A percentile compares a stretch with the other conserved stretches of the same genome.
phyloP scores from a whole-genome alignment of 2,797 vertebrate species.

The Aplochiton taeniatus region DNA sequence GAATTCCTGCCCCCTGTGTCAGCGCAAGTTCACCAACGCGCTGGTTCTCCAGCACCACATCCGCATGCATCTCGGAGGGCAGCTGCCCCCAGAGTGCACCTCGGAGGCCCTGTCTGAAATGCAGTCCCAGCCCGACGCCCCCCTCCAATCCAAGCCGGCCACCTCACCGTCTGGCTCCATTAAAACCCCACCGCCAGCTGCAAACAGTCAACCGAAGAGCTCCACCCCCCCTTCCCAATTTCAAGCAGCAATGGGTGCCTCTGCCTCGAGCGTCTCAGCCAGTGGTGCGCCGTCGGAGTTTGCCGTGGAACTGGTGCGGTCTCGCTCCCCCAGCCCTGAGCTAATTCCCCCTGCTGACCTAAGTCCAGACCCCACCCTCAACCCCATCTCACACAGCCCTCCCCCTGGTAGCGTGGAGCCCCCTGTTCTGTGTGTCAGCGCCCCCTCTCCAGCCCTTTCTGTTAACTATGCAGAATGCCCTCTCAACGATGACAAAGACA shows the following conservation, averaged over 20 bases:
- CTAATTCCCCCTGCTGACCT: conserved; percentile 71
- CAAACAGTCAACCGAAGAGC: conserved; percentile 32
- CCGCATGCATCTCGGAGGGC: conserved; percentile 90
- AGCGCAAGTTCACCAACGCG: conserved; percentile 91
- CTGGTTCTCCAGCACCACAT: conserved; percentile 92
- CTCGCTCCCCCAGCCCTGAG: conserved; percentile 69
- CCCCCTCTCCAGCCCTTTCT: conserved; percentile 42
- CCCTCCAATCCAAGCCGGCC: conserved; percentile 19
- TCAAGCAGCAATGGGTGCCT: conserved; percentile 33
- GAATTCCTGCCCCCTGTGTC: conserved; percentile 90
- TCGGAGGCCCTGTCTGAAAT: conserved; percentile 62
- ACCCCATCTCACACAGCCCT: conserved; percentile 59
- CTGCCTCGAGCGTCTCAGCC: conserved; percentile 25
- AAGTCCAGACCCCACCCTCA: conserved; percentile 71
- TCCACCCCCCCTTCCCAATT: conserved; percentile 46
- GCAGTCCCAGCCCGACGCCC: conserved; percentile 42
- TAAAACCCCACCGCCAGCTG: conserved; percentile 30
- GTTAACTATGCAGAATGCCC: conserved; percentile 34
- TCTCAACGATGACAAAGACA: conserved; percentile 36
- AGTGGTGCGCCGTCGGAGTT: conserved; percentile 52
- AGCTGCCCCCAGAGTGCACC: conserved; percentile 77
- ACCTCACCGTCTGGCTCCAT: neutral
- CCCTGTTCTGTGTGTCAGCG: conserved; percentile 63
- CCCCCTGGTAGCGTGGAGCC: conserved; percentile 55
- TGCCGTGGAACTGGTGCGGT: conserved; percentile 54